These are phyloP conservation scores for Chrysolina americana DNA, from an alignment of 2,888 invertebrate species.

Conservation along the genomic window DNA sequence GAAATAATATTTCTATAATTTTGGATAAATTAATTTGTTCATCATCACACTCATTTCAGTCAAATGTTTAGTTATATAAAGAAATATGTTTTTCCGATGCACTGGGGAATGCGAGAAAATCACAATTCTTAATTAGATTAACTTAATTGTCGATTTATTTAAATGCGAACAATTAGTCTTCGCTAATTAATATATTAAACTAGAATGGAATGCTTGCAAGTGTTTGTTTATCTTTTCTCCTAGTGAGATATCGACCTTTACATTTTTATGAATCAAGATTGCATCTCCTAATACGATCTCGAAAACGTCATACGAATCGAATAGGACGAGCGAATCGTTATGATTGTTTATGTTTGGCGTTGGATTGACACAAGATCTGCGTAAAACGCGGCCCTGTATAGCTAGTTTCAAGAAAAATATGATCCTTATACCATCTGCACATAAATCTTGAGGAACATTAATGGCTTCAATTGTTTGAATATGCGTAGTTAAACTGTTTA, in stretches of 20 bases:
- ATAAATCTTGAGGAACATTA: constrained; percentile 21
- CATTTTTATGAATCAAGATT: constrained; percentile 44
- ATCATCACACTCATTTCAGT: too few species aligned
- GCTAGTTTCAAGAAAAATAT: constrained; percentile 12
- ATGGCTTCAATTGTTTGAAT: neutral
- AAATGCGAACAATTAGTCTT: constrained; percentile 46
- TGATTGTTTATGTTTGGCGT: constrained; percentile 24
- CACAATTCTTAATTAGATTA: constrained; percentile 44
- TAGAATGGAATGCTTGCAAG: constrained; percentile 48
- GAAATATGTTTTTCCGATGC: neutral
- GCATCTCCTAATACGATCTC: constrained; percentile 36
- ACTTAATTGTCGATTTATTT: constrained; percentile 45
- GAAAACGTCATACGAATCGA: constrained; percentile 31
- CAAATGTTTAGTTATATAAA: neutral
- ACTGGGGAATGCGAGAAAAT: constrained; percentile 38
- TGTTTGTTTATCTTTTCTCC: constrained; percentile 48
- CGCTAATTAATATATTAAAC: constrained; percentile 55
- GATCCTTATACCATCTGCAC: constrained; percentile 10
- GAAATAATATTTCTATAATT: too few species aligned
- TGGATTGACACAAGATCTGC: constrained; percentile 40
- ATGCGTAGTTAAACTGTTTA: constrained; percentile 15
- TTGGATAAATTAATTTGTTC: too few species aligned
- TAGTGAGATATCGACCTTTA: constrained; percentile 52
- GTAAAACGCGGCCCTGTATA: constrained; percentile 40
- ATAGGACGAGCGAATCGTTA: constrained; percentile 17